Percentiles rank a stretch among this genome's conserved stretches.
Conservation (phyloP, 92 coral and sea anemone genomes). For the Nematostella vectensis region DNA sequence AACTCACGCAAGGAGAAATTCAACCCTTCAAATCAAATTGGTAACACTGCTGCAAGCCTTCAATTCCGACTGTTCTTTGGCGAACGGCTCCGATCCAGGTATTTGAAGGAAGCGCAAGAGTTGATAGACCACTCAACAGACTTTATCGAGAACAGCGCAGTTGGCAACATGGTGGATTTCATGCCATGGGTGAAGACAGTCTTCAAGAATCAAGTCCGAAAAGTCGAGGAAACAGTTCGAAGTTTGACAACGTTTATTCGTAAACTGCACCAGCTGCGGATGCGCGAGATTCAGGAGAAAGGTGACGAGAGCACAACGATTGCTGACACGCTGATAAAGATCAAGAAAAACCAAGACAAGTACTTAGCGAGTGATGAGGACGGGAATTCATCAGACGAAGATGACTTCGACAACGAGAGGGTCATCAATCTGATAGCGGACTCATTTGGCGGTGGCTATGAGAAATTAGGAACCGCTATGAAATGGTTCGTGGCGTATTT, state of each 20-base stretch:
- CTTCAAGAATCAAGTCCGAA: slow-evolving; percentile 54
- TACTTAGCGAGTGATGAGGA: slow-evolving; percentile 18
- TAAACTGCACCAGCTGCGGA: slow-evolving; percentile 39
- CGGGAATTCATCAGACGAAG: slow-evolving; percentile 17
- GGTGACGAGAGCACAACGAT: slow-evolving; percentile 25
- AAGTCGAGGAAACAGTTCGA: slow-evolving; percentile 61
- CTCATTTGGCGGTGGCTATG: slow-evolving; percentile 89
- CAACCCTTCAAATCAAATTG: slow-evolving; percentile 59
- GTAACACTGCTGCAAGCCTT: slow-evolving; percentile 49
- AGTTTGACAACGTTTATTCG: slow-evolving; percentile 55
- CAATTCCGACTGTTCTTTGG: slow-evolving; percentile 76
- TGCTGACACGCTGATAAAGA: slow-evolving; percentile 42
- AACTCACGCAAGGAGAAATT: slow-evolving; percentile 52
- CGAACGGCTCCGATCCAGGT: slow-evolving; percentile 46
- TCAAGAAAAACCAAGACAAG: slow-evolving; percentile 29
- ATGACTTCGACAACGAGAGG: slow-evolving; percentile 68
- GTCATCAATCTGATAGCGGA: slow-evolving; percentile 73
- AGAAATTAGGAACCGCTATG: slow-evolving; percentile 66
- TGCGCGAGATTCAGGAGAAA: slow-evolving; percentile 16
- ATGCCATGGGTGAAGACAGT: slow-evolving; percentile 90
- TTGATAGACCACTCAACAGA: slow-evolving; percentile 79
- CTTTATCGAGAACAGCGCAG: slow-evolving; percentile 76
- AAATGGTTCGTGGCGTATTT: slow-evolving; percentile 79
- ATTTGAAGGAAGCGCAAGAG: slow-evolving; percentile 54
- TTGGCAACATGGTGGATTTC: slow-evolving; percentile 81